Percentiles rank a stretch among this genome's conserved stretches.
phyloP scores from a whole-genome alignment of 2,888 invertebrate species.

The Drosophila macrospina region DNA sequence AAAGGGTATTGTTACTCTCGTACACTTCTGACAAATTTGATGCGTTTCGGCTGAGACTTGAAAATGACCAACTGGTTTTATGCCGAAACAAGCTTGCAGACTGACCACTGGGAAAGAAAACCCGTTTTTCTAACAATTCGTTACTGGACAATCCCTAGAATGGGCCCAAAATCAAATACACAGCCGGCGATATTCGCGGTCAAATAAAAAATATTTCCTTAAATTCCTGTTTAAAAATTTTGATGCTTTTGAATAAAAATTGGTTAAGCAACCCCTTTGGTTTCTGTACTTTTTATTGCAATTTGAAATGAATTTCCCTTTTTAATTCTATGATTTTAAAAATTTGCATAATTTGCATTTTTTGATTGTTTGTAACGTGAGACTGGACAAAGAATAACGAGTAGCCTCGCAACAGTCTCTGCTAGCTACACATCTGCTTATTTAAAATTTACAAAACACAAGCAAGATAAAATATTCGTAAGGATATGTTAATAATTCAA shows the following conservation, averaged over 20 bases:
- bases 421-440: constrained; percentile 27
- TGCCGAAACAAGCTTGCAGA: constrained; percentile 10
- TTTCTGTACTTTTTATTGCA: constrained; percentile 52
- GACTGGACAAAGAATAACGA: constrained; percentile 24
- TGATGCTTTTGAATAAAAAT: constrained; percentile 38
- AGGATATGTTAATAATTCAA: too few relatives aligned
- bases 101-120: constrained; percentile 65
- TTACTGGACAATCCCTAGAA: constrained; percentile 10
- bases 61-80: constrained; percentile 56
- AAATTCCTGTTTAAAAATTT: constrained; percentile 27
- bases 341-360: constrained; percentile 60
- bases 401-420: too few relatives aligned
- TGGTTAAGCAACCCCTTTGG: constrained; percentile 53
- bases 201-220: constrained; percentile 1
- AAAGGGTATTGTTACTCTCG: constrained; percentile 5
- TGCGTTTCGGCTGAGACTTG: not conserved
- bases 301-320: constrained; percentile 39
- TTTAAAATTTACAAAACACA: not conserved
- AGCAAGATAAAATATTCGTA: too few relatives aligned
- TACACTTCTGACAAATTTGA: constrained; percentile 1
- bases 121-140: constrained; percentile 52
- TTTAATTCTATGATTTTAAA: not conserved
- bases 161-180: constrained; percentile 25
- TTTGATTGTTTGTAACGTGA: constrained; percentile 43
- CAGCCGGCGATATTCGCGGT: constrained; percentile 38